Evolutionary conservation across 2,888 invertebrate species (phyloP).

Genomic region (Nysson spinosus): DNA sequence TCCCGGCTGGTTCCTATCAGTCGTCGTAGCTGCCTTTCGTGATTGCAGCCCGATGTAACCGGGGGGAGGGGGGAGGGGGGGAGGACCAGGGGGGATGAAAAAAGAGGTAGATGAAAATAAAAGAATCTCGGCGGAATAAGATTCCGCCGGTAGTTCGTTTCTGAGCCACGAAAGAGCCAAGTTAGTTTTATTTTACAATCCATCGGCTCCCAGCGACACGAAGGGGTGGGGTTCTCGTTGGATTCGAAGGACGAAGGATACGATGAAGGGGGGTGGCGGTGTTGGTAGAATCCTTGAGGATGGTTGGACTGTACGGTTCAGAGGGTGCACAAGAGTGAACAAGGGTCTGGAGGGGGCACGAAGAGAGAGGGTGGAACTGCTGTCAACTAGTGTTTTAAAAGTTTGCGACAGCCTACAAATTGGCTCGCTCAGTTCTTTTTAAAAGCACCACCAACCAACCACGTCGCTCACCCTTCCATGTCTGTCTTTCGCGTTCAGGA

Average conservation of each 20-base stretch:
- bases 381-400: conserved; percentile 78
- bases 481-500: conserved; percentile 29
- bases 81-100: too few species aligned
- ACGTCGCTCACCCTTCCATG: conserved; percentile 58
- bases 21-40: conserved; percentile 10
- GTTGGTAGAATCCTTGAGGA: conserved; percentile 59
- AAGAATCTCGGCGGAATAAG: conserved; percentile 73
- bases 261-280: conserved; percentile 14
- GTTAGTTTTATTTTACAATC: conserved; percentile 78
- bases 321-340: conserved; percentile 39
- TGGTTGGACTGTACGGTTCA: too few species aligned
- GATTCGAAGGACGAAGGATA: conserved; percentile 17
- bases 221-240: conserved; percentile 60
- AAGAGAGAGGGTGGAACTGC: conserved; percentile 56
- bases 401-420: conserved; percentile 78
- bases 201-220: conserved; percentile 70
- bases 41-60: conserved; percentile 23
- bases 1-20: conserved; percentile 11
- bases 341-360: conserved; percentile 55
- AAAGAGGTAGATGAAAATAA: conserved; percentile 58
- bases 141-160: conserved; percentile 71
- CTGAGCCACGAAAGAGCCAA: conserved; percentile 73
- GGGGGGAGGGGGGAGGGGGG: background rate
- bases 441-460: conserved; percentile 74
- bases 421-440: conserved; percentile 78